Base-by-base conservation (phyloP, 1,140 invertebrate species). In the Drosophila neocordata region DNA sequence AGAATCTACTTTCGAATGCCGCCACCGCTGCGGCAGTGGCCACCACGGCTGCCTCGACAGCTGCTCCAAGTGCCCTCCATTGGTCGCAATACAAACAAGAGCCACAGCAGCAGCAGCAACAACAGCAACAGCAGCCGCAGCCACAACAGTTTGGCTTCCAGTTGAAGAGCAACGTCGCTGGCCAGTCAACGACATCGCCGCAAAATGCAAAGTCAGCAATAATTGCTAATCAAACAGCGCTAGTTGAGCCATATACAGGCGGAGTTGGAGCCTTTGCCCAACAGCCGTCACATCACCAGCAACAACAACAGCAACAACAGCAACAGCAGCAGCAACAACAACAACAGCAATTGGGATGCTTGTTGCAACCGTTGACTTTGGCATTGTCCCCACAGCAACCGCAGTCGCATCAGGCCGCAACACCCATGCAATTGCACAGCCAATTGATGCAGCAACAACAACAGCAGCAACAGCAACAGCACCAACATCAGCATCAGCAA, bases 281-380 rank as follows among this genome's bases (percentile, higher is more conserved):
- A 27, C 73, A 69, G 73, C 70, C 55, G 44, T 57, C 72, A 44
- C 73, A 69, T 56, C 76, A 68, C 48, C 79, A 76, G 34, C 79
- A 72, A 9, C 73, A 73, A 5, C 73, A 65, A 5, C 77, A 69
- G 38, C 92, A 92, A 18, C 92, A 93, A 63, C 92, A 92, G 9
- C 93, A 93, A 57, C 92, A 92, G 31, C 91, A 92, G 48, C 91
- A 92, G 41, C 91, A 92, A 62, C 79, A 83, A 9, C 69, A 79
- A 9, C 73, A 72, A 11, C 77, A 79, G 62, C 82, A 76, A 48
- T 70, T 89, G 65, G 76, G 69, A 13, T 68, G 77, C 18, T 72
- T 69, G 64, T 65, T 85, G 68, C 89, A 85, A 9, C 83, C 84
- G 58, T 83, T 89, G 64, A 85, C 87, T 75, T 73, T 87, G 79